Base-by-base conservation (phyloP, 1,140 invertebrate species). In the Conus betulinus region DNA sequence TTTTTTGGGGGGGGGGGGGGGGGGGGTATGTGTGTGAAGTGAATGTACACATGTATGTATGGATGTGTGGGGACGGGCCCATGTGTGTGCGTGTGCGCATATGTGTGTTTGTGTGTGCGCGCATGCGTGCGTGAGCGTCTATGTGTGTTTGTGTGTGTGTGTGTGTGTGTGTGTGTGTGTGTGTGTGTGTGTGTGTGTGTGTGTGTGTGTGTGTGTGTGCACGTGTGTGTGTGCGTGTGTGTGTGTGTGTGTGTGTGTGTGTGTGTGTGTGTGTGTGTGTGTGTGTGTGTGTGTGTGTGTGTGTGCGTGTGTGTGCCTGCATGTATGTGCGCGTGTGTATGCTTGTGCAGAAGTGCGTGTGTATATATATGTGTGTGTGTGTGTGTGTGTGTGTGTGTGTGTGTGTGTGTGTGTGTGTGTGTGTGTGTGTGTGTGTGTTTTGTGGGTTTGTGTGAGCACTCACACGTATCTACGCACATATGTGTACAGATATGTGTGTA, bases 221-320 rank as follows among this genome's bases (percentile, higher is more conserved):
- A 17, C 23, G 67, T 71, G 67, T 17, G 67, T 71, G 67, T 17
- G 67, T 71, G 67, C 67, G 67, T 23, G 67, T 17, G 67, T 23
- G 67, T 23, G 23, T 23, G 67, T 71, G 67, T 71, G 67, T 71
- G 67, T 71, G 67, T 71, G 67, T 71, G 67, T n/a, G 67, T 71
- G 67, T 71, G 67, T n/a, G 67, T 71, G 67, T 71, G 23, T 71
- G 67, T 71, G 67, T 71, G 67, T 71, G 67, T 71, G 67, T 71
- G 67, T 71, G 67, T 71, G 67, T 71, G 67, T n/a, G 67, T n/a
- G 67, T n/a, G 67, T 7, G 67, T 71, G 67, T n/a, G 67, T 71
- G 20, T 6, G 67, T 6, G 67, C 4, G 67, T n/a, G 23, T n/a
- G 67, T 71, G 67, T 71, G 67, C 20, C 6, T 71, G 67, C 20